Percentiles rank a stretch among this genome's conserved stretches.
These are phyloP conservation scores for Endotricha flammealis DNA, from an alignment of 2,888 invertebrate species.

Conservation along the genomic window DNA sequence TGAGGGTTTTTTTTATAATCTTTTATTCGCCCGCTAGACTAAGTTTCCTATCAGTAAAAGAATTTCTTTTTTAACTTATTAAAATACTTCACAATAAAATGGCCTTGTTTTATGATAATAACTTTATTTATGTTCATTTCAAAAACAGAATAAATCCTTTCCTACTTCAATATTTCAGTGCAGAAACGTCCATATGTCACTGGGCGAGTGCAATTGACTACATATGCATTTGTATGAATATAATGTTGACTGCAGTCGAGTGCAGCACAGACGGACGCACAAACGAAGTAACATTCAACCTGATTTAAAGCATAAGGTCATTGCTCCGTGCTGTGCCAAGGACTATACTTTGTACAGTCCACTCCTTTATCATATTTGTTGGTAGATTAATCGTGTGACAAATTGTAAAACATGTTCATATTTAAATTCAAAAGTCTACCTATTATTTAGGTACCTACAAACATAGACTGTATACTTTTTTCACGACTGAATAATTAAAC, in stretches of 20 bases:
- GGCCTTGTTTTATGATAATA: background rate
- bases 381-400: too few species aligned
- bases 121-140: background rate
- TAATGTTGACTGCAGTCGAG: constrained; percentile 18
- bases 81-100: too few species aligned
- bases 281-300: constrained; percentile 53
- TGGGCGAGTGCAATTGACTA: background rate
- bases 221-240: background rate
- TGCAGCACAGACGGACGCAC: constrained; percentile 36
- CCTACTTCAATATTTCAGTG: background rate
- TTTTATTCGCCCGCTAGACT: too few species aligned
- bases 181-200: background rate
- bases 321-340: constrained; percentile 30
- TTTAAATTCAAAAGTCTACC: too few species aligned
- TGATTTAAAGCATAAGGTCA: constrained; percentile 62
- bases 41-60: too few species aligned
- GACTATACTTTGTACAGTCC: constrained; percentile 4
- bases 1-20: too few species aligned
- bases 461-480: too few species aligned
- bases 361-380: background rate
- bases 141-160: background rate
- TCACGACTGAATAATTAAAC: too few species aligned
- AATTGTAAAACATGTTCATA: too few species aligned
- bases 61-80: too few species aligned
- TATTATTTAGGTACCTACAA: too few species aligned